phyloP scores from a whole-genome alignment of 2,113 vertebrate genomes.

The Cyphomyrus plagiostoma region DNA sequence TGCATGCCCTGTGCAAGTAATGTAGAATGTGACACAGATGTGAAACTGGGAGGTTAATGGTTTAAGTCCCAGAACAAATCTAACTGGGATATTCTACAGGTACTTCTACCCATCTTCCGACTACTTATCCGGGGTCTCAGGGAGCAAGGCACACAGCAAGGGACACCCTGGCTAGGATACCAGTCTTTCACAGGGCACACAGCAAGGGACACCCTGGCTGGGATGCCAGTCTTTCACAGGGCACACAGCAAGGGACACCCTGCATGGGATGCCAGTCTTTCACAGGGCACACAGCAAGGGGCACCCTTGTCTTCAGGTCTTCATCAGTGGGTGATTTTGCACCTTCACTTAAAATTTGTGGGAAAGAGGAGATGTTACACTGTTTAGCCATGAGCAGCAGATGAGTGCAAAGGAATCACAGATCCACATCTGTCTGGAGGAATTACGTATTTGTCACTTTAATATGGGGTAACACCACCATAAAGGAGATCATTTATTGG shows the following conservation, averaged over 20 bases:
- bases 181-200: not conserved
- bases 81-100: not conserved
- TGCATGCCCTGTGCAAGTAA: not conserved
- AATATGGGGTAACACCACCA: not conserved
- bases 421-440: not conserved
- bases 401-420: not conserved
- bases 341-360: not conserved
- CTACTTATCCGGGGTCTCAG: not conserved
- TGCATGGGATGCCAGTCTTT: not conserved
- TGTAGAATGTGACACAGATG: not conserved
- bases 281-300: not conserved
- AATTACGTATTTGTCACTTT: not conserved
- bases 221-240: not conserved
- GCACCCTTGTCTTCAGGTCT: not conserved
- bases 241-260: too few relatives aligned
- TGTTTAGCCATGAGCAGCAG: not conserved
- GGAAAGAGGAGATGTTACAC: not conserved
- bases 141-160: not conserved
- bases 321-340: not conserved
- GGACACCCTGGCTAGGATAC: not conserved
- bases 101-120: not conserved
- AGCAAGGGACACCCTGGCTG: too few relatives aligned
- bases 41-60: not conserved
- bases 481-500: not conserved
- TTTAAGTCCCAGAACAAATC: not conserved